Evolutionary conservation across 1,140 invertebrate genomes (phyloP).

Genomic region (Aphis gossypii): DNA sequence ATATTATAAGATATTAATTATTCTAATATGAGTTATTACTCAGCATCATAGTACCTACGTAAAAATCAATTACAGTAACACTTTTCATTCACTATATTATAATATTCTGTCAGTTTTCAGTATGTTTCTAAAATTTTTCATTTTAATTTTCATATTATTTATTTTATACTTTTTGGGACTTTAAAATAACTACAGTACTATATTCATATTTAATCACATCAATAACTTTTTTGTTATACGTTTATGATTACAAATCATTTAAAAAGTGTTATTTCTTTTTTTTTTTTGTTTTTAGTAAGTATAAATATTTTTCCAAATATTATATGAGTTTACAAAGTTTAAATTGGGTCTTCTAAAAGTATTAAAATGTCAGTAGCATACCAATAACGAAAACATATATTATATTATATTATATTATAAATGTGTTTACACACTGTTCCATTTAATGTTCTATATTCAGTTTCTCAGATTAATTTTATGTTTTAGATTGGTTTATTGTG

Average conservation of each 20-base stretch:
- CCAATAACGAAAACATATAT: neutral
- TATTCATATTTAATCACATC: neutral
- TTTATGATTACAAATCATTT: neutral
- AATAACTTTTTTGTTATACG: neutral
- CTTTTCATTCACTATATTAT: neutral
- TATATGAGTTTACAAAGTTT: neutral
- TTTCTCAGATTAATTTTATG: neutral
- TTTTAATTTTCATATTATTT: neutral
- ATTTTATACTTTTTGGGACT: neutral
- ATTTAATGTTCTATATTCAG: neutral
- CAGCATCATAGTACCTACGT: neutral
- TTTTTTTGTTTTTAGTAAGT: neutral
- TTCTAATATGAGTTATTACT: neutral
- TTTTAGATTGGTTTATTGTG: neutral
- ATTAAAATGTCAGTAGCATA: neutral
- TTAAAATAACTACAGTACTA: neutral
- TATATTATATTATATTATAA: no score
- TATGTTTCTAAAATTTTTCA: neutral
- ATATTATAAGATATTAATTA: neutral
- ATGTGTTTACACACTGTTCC: neutral
- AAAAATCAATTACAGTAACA: neutral
- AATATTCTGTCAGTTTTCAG: neutral
- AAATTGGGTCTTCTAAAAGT: neutral
- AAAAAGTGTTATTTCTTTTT: neutral
- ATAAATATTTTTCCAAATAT: neutral